These are phyloP conservation scores for Peromyscus californicus DNA, from an alignment of 2,113 vertebrate genomes.

Conservation along the genomic window DNA sequence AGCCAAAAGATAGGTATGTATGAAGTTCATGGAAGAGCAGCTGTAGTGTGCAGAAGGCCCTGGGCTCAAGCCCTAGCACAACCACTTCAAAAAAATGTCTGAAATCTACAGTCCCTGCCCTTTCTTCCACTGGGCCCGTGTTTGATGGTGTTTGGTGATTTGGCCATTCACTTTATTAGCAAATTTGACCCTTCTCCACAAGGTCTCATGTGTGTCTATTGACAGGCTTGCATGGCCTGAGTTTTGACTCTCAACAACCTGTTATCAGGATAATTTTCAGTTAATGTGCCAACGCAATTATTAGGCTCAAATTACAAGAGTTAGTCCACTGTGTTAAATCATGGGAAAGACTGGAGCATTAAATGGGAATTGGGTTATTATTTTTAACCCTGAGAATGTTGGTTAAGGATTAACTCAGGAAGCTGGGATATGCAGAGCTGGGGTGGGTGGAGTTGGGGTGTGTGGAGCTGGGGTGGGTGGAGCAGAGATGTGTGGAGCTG, in stretches of 20 bases:
- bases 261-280: conserved; percentile 19
- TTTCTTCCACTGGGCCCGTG: neutral
- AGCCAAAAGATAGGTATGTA: neutral
- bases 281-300: neutral
- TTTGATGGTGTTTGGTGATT: neutral
- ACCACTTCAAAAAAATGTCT: neutral
- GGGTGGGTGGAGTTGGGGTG: too few relatives aligned
- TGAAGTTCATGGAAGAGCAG: neutral
- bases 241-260: neutral
- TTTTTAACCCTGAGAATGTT: neutral
- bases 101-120: neutral
- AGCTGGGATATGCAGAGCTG: neutral
- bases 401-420: neutral
- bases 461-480: neutral
- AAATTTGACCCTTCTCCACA: neutral
- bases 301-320: conserved; percentile 32
- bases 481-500: neutral
- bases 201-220: neutral
- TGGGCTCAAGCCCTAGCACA: neutral
- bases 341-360: neutral
- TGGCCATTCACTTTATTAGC: neutral
- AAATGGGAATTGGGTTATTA: neutral
- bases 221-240: neutral
- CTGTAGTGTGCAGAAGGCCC: neutral
- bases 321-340: neutral